Conservation (phyloP, 2,888 invertebrate genomes). For the Mesoligia furuncula region DNA sequence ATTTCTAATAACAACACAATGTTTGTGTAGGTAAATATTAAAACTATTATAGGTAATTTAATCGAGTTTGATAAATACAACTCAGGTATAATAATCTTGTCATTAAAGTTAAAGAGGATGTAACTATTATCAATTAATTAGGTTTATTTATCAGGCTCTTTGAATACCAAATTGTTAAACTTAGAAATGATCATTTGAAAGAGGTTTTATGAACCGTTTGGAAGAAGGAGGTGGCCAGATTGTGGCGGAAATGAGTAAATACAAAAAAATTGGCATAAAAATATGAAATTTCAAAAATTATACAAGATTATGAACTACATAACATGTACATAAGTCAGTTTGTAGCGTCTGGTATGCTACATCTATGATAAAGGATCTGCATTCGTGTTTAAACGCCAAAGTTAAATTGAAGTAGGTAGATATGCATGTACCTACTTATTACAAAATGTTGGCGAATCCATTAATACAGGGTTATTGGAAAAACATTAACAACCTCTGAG, state of each 20-base stretch:
- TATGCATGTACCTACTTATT: slow-evolving; percentile 16
- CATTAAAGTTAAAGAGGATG: slow-evolving; percentile 52
- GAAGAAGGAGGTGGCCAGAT: slow-evolving; percentile 21
- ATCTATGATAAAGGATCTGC: slow-evolving; percentile 9
- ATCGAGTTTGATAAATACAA: slow-evolving; percentile 63
- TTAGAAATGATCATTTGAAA: slow-evolving; percentile 63
- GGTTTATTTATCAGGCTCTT: slow-evolving; percentile 63
- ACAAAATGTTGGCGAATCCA: slow-evolving; percentile 3
- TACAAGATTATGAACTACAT: slow-evolving; percentile 23
- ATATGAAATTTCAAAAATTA: not conserved
- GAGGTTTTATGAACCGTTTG: slow-evolving; percentile 54
- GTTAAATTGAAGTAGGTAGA: slow-evolving; percentile 15
- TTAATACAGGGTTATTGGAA: no score
- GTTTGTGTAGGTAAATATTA: slow-evolving; percentile 52
- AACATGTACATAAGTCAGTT: slow-evolving; percentile 42
- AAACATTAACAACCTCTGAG: no score
- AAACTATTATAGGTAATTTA: slow-evolving; percentile 58
- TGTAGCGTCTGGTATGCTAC: slow-evolving; percentile 25
- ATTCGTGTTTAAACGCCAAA: slow-evolving; percentile 19
- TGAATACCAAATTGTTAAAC: slow-evolving; percentile 60
- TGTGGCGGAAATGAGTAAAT: slow-evolving; percentile 5
- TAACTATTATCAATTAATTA: slow-evolving; percentile 57
- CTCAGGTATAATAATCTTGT: slow-evolving; percentile 59
- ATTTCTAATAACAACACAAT: slow-evolving; percentile 58
- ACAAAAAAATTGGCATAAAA: slow-evolving; percentile 13